Base-by-base conservation (phyloP, 1,140 invertebrate species). In the Galleria mellonella region DNA sequence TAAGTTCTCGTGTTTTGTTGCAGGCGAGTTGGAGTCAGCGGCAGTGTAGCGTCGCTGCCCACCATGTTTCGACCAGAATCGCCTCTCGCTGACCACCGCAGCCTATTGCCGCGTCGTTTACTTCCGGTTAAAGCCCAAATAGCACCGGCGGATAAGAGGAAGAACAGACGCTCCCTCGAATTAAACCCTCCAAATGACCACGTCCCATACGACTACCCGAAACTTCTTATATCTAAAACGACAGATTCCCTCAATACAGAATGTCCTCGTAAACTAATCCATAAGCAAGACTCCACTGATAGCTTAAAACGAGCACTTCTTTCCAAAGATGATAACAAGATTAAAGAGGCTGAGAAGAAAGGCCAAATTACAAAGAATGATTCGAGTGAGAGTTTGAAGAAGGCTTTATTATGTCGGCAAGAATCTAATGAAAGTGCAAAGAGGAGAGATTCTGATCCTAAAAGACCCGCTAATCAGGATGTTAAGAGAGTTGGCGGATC, bases 31-130 rank as follows among this genome's bases (percentile, higher is more conserved):
- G 46, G 48, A 51, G 42, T 32, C 54, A 58, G 76, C 69, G 73
- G 76, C 71, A 69, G 55, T 44, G 39, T 32, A 44, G 51, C 48
- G 62, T 51, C 64, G 69, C 64, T 69, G 72, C 59, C 68, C 57
- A 70, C 47, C 51, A 85, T 85, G 82, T 67, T 85, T 65, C 78
- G 82, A 50, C 82, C 82, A 44, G 82, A 85, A 56, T 83, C 78
- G 27, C 78, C 82, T 1, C 73, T 83, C 60, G 73, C 77, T 78
- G 78, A 83, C 57, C 82, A 85, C 54, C 78, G 82, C 68, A 83
- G 73, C 69, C 68, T 85, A 17, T 69, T 85, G 58, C 74, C 82
- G 31, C 75, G 82, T 11, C 70, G 79, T 11, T 62, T 83, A 27
- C 67, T 83, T 10, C 82, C 82, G 14, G 72, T 60, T 46, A 85